Conservation (phyloP, 2,888 invertebrate genomes). For the Mactromeris polynyma region DNA sequence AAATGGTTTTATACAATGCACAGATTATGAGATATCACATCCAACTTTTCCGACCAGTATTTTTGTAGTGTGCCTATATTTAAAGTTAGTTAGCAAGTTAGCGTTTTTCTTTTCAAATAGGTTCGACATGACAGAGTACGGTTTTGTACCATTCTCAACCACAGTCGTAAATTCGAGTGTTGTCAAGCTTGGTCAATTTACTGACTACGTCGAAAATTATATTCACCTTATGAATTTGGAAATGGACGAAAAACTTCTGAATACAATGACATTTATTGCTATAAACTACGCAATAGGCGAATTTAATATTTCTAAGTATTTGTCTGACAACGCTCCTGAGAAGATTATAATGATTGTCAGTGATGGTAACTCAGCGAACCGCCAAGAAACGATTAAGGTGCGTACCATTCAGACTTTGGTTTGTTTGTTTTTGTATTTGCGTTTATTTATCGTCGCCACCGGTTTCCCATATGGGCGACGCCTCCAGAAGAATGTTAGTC, state of each 20-base stretch:
- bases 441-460: too few species aligned
- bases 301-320: not conserved
- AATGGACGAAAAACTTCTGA: not conserved
- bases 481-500: too few species aligned
- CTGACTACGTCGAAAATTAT: conserved; percentile 40
- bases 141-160: not conserved
- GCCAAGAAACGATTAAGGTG: not conserved
- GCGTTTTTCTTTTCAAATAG: not conserved
- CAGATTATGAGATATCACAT: too few species aligned
- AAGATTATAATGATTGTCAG: conserved; percentile 39
- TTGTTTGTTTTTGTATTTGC: too few species aligned
- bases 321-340: not conserved
- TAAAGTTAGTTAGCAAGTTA: not conserved
- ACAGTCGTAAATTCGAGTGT: not conserved
- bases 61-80: too few species aligned
- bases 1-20: too few species aligned
- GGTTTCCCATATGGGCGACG: too few species aligned
- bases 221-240: conserved; percentile 31
- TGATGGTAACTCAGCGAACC: conserved; percentile 43
- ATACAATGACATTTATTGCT: conserved; percentile 38
- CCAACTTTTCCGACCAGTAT: too few species aligned
- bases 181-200: conserved; percentile 28
- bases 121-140: not conserved
- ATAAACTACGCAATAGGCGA: conserved; percentile 15
- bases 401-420: not conserved